Base-by-base conservation (phyloP, 2,888 invertebrate genomes). In the Hirtodrosophila duncani region DNA sequence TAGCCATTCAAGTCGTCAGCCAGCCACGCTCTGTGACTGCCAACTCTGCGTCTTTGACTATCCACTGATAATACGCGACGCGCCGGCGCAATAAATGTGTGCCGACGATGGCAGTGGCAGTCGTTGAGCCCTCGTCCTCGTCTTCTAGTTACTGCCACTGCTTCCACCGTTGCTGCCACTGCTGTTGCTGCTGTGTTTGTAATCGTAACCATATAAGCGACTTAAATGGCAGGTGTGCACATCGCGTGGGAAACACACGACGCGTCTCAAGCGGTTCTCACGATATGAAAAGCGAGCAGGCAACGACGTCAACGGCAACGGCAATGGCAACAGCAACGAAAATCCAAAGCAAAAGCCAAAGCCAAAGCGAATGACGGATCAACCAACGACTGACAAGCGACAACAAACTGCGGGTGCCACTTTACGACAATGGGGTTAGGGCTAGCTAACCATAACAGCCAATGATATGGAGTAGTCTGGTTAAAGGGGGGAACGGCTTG, bases 161-260 rank as follows among this genome's bases (percentile, higher is more conserved):
- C 21, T 62, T 43, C 14, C 57, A 45, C 23, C 53, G 44, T n/a
- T 55, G 62, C 9, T 55, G 53, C 20, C 49, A 42, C 8, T 31
- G 42, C 30, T 53, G 33, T 23, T 38, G 42, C 30, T 49, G 49
- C 38, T 53, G 46, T 64, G 65, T 62, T 56, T 78, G 74, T 75
- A 75, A 75, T 78, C 79, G 75, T 71, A 75, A 68, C 75, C 75
- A 78, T 75, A 75, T 75, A 75, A 75, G 75, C 79, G 75, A 68
- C 75, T 78, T 78, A 75, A 75, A 75, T 75, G 85, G 86, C 86
- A 86, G 86, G 86, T 86, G 86, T 86, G 85, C 86, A 81, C 84
- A 83, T 86, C 86, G 86, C 86, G 86, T 86, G 86, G 86, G 86
- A 86, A 86, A 86, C 86, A 86, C 86, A 86, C 86, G 86, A 86